A percentile compares a stretch with the other conserved stretches of the same genome.
These are phyloP conservation scores for Apamea epomidion DNA, from an alignment of 2,888 invertebrate genomes.

Conservation along the genomic window DNA sequence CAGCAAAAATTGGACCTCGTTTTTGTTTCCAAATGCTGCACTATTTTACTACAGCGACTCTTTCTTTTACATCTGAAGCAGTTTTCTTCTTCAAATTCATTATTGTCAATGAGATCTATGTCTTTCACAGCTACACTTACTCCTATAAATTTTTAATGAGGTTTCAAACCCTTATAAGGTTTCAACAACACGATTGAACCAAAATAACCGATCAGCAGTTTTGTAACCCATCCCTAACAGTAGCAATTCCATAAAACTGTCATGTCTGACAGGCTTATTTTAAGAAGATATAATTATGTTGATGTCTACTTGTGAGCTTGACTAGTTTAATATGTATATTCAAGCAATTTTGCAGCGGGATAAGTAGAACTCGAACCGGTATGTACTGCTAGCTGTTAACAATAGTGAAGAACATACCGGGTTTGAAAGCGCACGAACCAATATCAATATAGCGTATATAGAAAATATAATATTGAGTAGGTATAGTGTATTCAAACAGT, in stretches of 20 bases:
- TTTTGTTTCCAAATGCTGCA: neutral
- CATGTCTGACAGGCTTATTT: constrained; percentile 31
- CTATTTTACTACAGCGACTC: neutral
- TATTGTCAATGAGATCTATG: neutral
- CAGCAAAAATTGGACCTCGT: neutral
- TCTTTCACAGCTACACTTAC: neutral
- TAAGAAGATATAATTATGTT: constrained; percentile 48
- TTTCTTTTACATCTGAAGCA: too few species aligned
- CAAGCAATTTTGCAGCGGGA: constrained; percentile 21
- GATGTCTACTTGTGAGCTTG: constrained; percentile 25
- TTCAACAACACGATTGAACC: neutral
- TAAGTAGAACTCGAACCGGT: constrained; percentile 51
- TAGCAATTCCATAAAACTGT: constrained; percentile 46
- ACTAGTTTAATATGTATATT: constrained; percentile 51
- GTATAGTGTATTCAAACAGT: neutral
- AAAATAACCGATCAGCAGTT: constrained; percentile 25
- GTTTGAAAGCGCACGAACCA: constrained; percentile 22
- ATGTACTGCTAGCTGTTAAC: constrained; percentile 21
- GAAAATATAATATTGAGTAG: neutral
- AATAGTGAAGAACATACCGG: constrained; percentile 26
- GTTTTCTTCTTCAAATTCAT: too few species aligned
- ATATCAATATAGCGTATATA: neutral
- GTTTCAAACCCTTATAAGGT: neutral
- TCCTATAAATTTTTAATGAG: neutral
- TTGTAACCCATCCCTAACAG: constrained; percentile 23